phyloP scores from a whole-genome alignment of 2,888 invertebrate species.

The Emesis furor region DNA sequence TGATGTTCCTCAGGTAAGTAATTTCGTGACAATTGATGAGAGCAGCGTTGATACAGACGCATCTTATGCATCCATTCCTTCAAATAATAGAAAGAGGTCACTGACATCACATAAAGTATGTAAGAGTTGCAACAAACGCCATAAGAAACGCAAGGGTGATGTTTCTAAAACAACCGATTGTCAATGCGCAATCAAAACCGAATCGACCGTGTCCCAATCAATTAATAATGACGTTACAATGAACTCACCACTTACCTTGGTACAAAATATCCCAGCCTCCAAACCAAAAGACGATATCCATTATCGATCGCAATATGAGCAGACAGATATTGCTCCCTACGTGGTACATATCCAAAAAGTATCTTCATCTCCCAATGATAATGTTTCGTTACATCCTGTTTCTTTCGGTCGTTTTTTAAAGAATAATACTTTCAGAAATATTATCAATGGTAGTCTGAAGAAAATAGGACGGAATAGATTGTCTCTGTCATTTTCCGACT shows the following conservation, averaged over 20 bases:
- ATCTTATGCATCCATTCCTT: neutral
- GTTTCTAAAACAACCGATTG: neutral
- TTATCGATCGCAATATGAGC: neutral
- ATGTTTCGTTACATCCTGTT: neutral
- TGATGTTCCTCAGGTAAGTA: neutral
- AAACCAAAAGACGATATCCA: neutral
- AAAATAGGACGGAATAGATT: conserved; percentile 10
- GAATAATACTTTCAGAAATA: neutral
- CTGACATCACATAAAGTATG: neutral
- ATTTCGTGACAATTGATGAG: neutral
- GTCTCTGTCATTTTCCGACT: neutral
- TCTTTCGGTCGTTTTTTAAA: neutral
- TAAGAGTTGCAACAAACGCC: neutral
- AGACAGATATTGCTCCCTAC: neutral
- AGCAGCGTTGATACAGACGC: neutral
- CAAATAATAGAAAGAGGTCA: neutral
- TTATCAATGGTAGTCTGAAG: neutral
- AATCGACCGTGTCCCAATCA: neutral
- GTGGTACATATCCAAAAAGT: neutral
- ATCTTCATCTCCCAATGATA: neutral
- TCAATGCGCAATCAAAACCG: neutral
- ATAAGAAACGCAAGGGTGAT: neutral
- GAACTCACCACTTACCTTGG: neutral
- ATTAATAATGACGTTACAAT: neutral
- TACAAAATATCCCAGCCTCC: neutral